Evolutionary conservation across 2,888 invertebrate species (phyloP).

Genomic region (Creontiades dilutus): DNA sequence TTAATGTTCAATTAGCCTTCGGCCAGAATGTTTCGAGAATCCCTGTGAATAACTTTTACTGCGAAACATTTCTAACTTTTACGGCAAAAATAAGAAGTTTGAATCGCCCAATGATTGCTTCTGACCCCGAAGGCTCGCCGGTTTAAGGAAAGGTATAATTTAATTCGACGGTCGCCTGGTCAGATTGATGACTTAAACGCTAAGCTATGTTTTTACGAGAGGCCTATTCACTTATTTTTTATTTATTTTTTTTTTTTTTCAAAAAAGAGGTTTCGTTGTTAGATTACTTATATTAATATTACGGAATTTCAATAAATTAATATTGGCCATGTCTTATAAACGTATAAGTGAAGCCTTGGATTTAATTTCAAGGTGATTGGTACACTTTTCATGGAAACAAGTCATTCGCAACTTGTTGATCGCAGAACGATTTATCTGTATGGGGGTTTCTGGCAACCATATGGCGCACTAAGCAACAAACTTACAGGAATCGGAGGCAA

Average conservation of each 20-base stretch:
- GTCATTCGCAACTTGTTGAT: too few relatives aligned
- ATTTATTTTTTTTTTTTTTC: background rate
- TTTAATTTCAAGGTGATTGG: too few relatives aligned
- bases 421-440: too few relatives aligned
- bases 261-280: background rate
- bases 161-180: background rate
- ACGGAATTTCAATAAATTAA: too few relatives aligned
- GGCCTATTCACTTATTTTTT: background rate
- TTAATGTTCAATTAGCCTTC: background rate
- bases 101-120: background rate
- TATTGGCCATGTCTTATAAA: too few relatives aligned
- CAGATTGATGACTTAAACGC: background rate
- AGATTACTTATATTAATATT: background rate
- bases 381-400: too few relatives aligned
- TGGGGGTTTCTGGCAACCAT: too few relatives aligned
- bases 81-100: background rate
- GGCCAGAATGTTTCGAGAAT: background rate
- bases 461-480: too few relatives aligned
- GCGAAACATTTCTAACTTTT: constrained; percentile 1
- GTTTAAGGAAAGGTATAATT: background rate
- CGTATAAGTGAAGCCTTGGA: too few relatives aligned
- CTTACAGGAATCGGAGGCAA: too few relatives aligned
- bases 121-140: background rate
- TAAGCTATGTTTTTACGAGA: background rate
- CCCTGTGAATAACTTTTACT: background rate